Base-by-base conservation (phyloP, 1,140 invertebrate genomes). In the Anadara kagoshimensis region DNA sequence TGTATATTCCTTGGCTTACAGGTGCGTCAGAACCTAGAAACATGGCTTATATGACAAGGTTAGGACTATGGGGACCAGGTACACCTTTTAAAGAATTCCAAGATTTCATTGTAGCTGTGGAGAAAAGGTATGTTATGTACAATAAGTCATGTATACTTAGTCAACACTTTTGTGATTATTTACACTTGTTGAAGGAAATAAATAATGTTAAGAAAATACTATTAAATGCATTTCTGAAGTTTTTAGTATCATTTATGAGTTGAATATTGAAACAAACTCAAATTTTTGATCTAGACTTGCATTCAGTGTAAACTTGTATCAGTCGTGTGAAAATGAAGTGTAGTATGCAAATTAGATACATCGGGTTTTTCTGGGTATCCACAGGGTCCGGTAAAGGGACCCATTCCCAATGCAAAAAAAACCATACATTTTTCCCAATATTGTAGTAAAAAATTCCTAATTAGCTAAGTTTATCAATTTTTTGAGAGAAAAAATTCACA, bases 31-130 rank as follows among this genome's bases (percentile, higher is more conserved):
- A 99, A 91, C 98, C 98, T 0, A 92, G 95, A 78, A 99, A 99
- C 87, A 99, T 99, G 98, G 98, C 97, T 0, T 99, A 99, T 83
- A 99, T 99, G 98, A 96, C 97, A 5, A 91, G 98, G 16, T 91
- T 99, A 18, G 98, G 98, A 24, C 94, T 99, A 53, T 99, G 98
- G 98, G 98, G 98, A 4, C 92, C 94, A 80, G 97, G 97, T 1
- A 98, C 97, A 0, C 94, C 97, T 5, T 99, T 99, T 90, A 92
- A 91, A 41, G 95, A 96, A 72, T 99, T 99, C 84, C 94, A 91
- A 80, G 97, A 99, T 85, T 99, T 99, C 83, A 98, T 99, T 63
- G 93, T 94, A 26, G 95, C 97, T 5, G 97, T 99, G 5, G 98
- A 99, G 88, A 97, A 97, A 88, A 92, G 97, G 92, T 94, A 73